Evolutionary conservation across 2,797 vertebrate species (phyloP), one percentile per base, ranked within the genome.

Genomic region (Eulemur albifrons): DNA sequence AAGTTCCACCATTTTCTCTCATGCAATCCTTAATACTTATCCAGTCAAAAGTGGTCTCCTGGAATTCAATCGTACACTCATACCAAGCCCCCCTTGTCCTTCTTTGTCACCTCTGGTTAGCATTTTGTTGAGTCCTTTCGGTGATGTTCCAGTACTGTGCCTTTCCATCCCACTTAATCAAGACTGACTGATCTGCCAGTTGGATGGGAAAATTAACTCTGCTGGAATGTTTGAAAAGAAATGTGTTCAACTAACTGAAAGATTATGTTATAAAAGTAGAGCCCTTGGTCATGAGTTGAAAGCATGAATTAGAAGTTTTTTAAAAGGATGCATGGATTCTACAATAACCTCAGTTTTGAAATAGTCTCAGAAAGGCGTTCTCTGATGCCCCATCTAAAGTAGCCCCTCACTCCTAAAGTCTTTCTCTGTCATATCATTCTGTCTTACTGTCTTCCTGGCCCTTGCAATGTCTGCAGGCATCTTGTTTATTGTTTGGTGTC

Each of bases 41-140:
- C 63, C 40, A 73, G 35, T 70, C 65, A 76, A 52, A 92, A 63
- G 17, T 48, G 14, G 25, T 40, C n/a, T 38, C n/a, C 77, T 84
- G 72, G 75, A 95, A 82, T 95, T 87, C 50, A 73, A 35, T 80
- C 52, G 18, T 45, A 3, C 61, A 48, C 57, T 70, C 45, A 80
- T 54, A 52, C 14, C 13, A 38, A 18, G 30, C 7, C 27, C 32
- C 57, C 77, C 57, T 32, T 23, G 40, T 81, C 35, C 11, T 43
- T 85, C 61, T 65, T 79, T 86, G 57, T 86, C 85, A 85, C 80
- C 40, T 11, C 50, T 61, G 4, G 35, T 52, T 85, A 65, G 38
- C n/a, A 1, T 79, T 97, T 94, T 59, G 50, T 82, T 90, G 43
- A 73, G 30, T 82, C 27, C 10, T 88, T 93, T 93, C 59, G 80